Evolutionary conservation across 1,140 invertebrate genomes (phyloP).

Genomic region (Eriosoma lanigerum): DNA sequence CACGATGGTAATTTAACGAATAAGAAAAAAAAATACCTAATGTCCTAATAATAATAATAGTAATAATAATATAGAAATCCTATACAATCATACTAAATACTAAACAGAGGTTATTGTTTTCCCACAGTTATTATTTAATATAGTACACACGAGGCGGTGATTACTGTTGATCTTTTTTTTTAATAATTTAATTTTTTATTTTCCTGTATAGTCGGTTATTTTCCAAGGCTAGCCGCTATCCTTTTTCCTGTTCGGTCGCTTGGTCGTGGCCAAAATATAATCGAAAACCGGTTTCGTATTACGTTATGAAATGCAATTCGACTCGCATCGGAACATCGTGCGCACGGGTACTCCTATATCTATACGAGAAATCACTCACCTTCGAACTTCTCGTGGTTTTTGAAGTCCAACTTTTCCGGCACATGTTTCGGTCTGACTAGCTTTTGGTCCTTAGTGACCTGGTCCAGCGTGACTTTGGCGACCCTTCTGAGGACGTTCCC

Average conservation of each 20-base stretch:
- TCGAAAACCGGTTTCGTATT: constrained; percentile 30
- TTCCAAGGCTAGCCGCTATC: constrained; percentile 41
- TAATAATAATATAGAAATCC: not conserved
- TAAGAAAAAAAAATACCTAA: not conserved
- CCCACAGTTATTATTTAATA: constrained; percentile 43
- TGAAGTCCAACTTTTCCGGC: constrained; percentile 81
- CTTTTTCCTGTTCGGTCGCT: constrained; percentile 13
- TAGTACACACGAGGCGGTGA: constrained; percentile 33
- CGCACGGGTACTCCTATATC: not conserved
- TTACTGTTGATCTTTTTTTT: constrained; percentile 49
- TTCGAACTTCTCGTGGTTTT: constrained; percentile 85
- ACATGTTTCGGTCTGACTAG: constrained; percentile 72
- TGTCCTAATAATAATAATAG: no score
- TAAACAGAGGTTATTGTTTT: constrained; percentile 47
- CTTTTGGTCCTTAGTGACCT: constrained; percentile 62
- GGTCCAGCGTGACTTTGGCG: constrained; percentile 76
- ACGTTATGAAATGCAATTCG: constrained; percentile 39
- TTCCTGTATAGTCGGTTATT: constrained; percentile 21
- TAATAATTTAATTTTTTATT: no score
- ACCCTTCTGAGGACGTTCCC: constrained; percentile 78
- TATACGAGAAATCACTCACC: constrained; percentile 62
- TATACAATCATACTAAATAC: not conserved
- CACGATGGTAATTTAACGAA: not conserved
- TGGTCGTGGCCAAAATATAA: constrained; percentile 22
- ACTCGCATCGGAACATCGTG: not conserved